Conservation (phyloP, 2,797 vertebrate genomes). For the Triplophysa yarkandensis region DNA sequence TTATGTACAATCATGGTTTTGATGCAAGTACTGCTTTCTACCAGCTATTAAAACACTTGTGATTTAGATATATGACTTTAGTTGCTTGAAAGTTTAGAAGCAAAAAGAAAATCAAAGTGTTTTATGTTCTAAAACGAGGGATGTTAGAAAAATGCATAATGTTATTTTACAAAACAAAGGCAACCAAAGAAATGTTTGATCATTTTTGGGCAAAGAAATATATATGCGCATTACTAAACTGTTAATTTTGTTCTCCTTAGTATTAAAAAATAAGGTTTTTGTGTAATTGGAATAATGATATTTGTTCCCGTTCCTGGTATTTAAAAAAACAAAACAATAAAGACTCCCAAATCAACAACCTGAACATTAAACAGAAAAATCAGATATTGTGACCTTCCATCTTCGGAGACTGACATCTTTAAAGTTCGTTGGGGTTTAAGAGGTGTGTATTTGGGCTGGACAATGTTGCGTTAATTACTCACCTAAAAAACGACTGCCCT, state of each 20-base stretch:
- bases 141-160: not conserved
- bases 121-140: not conserved
- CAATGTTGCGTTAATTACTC: slow-evolving; percentile 61
- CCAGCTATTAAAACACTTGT: not conserved
- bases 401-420: no score
- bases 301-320: no score
- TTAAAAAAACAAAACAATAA: no score
- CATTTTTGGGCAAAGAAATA: no score
- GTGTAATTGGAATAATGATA: no score
- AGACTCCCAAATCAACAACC: no score
- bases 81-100: not conserved
- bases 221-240: no score
- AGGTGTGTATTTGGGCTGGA: slow-evolving; percentile 55
- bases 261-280: no score
- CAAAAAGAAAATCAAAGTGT: not conserved
- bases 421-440: slow-evolving; percentile 13
- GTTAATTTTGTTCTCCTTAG: no score
- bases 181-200: not conserved
- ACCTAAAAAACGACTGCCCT: slow-evolving; percentile 62
- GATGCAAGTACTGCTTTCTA: slow-evolving; percentile 17
- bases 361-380: no score
- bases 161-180: not conserved
- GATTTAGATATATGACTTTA: not conserved
- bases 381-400: no score
- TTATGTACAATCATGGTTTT: slow-evolving; percentile 39